Base-by-base conservation (phyloP, 1,140 invertebrate species). In the Drosophila nannoptera region DNA sequence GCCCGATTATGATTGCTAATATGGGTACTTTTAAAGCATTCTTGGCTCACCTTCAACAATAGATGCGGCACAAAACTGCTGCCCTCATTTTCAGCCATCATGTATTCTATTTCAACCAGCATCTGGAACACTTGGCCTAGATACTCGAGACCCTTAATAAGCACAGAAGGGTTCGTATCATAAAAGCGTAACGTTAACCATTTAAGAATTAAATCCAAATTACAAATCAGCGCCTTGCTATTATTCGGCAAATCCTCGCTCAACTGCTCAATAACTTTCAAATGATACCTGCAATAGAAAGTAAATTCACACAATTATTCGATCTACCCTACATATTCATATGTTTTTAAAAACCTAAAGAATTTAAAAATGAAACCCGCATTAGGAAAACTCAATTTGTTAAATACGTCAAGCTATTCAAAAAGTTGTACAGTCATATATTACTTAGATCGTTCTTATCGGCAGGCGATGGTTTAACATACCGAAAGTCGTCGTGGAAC, bases 121-220 rank as follows among this genome's bases (percentile, higher is more conserved):
- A 94, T 91, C 63, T 92, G 93, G 88, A 99, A 98, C 14, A 98
- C 94, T 35, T 92, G 90, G 59, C 94, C 93, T 6, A 99, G 90
- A 90, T 98, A 99, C 75, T 99, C 98, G 52, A 99, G 90, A 46
- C 96, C 96, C 92, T 97, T 98, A 54, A 99, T 91, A 33, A 99
- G 91, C 32, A 99, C 98, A 29, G 97, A 97, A 14, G 98, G 98
- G 91, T 99, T 99, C 7, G 98, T 99, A 91, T 99, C 98, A 82
- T 98, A 99, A 90, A 99, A 99, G 70, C 98, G 91, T 11, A 99
- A 89, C 0, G 97, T 98, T 65, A 99, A 89, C 98, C 98, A 99
- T 90, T 98, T 98, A 8, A 99, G 91, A 63, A 99, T 94, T 42
- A 99, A 90, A 91, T 99, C 98, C 56, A 99, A 91, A 91, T 99